Conservation (phyloP, 1,140 invertebrate genomes). For the Dendrolimus punctatus region DNA sequence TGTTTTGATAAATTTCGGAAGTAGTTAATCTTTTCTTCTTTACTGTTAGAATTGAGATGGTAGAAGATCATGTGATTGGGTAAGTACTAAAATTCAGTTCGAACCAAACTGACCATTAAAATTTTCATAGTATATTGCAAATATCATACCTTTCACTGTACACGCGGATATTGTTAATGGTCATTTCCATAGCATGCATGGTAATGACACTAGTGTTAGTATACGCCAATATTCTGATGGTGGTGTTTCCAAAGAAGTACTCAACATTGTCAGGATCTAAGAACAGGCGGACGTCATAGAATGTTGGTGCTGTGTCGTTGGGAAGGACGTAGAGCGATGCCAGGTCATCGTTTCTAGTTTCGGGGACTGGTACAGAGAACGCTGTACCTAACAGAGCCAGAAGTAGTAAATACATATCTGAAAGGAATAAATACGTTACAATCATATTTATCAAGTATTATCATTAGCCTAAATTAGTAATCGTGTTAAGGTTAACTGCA, state of each 20-base stretch:
- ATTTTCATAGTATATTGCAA: too few species aligned
- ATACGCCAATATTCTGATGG: conserved; percentile 67
- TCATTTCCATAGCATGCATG: conserved; percentile 66
- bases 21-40: too few species aligned
- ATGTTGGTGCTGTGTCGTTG: conserved; percentile 70
- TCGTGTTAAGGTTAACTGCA: too few species aligned
- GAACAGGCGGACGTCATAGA: conserved; percentile 77
- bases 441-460: conserved; percentile 1
- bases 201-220: conserved; percentile 60
- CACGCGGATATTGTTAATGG: conserved; percentile 27
- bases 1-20: too few species aligned
- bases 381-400: conserved; percentile 34
- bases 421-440: conserved; percentile 13
- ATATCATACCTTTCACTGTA: conserved; percentile 11
- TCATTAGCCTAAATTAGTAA: background rate
- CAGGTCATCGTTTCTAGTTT: conserved; percentile 17
- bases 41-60: too few species aligned
- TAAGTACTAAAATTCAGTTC: too few species aligned
- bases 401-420: conserved; percentile 51
- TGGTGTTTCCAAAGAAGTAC: conserved; percentile 74
- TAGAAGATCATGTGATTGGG: too few species aligned
- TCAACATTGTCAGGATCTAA: conserved; percentile 72
- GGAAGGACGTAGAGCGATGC: conserved; percentile 72
- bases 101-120: too few species aligned
- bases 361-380: conserved; percentile 20